Percentiles rank a stretch among this genome's conserved stretches.
phyloP scores from a whole-genome alignment of 2,888 invertebrate genomes.

The Ophraella communa region DNA sequence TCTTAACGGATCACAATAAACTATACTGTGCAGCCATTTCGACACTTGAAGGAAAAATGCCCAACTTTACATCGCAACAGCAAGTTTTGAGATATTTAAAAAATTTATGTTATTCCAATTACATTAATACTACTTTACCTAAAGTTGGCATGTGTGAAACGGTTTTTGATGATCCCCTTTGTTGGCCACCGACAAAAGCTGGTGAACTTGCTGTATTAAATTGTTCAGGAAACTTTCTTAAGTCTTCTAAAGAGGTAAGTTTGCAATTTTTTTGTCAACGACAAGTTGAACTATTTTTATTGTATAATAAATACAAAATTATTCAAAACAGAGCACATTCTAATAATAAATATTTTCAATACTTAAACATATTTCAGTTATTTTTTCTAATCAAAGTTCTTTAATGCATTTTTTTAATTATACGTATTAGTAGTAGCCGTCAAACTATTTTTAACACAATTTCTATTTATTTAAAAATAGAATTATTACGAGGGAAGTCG shows the following conservation, averaged over 20 bases:
- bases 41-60: conserved; percentile 16
- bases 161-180: conserved; percentile 63
- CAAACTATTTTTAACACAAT: no score
- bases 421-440: no score
- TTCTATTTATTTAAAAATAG: no score
- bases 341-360: no score
- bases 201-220: conserved; percentile 56
- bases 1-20: background rate
- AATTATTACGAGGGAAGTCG: no score
- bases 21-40: background rate
- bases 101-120: conserved; percentile 2
- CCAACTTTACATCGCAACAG: background rate
- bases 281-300: no score
- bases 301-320: no score
- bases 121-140: background rate
- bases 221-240: conserved; percentile 57
- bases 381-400: no score
- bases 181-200: conserved; percentile 62
- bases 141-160: conserved; percentile 53
- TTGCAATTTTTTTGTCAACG: no score
- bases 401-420: no score
- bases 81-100: conserved; percentile 4
- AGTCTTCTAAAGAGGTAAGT: conserved; percentile 41
- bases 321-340: no score
- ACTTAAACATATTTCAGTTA: no score